These are phyloP conservation scores for Marmota flaviventris DNA, from an alignment of 2,113 vertebrate species.

Conservation along the genomic window DNA sequence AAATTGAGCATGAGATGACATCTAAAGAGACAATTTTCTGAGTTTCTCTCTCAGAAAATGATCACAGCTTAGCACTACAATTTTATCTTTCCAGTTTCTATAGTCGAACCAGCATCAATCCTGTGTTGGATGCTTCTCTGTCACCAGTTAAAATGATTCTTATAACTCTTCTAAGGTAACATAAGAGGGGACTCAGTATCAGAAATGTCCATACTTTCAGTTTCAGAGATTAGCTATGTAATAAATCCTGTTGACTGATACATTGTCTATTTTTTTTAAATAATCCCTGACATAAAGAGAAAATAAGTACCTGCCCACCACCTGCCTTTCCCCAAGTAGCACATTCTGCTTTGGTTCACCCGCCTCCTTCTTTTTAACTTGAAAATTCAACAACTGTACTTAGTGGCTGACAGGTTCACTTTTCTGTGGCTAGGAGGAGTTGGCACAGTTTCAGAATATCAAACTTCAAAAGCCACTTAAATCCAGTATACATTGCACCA, in stretches of 20 bases:
- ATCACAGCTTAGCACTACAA: slow-evolving; percentile 44
- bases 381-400: slow-evolving; percentile 58
- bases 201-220: slow-evolving; percentile 60
- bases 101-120: slow-evolving; percentile 52
- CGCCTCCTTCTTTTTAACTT: slow-evolving; percentile 33
- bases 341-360: background rate
- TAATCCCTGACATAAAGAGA: slow-evolving; percentile 69
- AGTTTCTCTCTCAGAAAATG: background rate
- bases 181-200: slow-evolving; percentile 44
- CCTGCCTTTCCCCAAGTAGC: background rate
- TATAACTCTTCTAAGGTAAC: slow-evolving; percentile 70
- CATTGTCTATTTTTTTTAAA: slow-evolving; percentile 34
- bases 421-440: background rate
- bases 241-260: slow-evolving; percentile 76
- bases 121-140: slow-evolving; percentile 53
- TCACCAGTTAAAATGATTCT: slow-evolving; percentile 72
- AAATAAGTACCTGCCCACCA: slow-evolving; percentile 23
- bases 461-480: slow-evolving; percentile 43
- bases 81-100: slow-evolving; percentile 72
- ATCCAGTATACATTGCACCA: background rate
- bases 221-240: slow-evolving; percentile 72
- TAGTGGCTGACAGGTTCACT: background rate
- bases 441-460: background rate
- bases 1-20: slow-evolving; percentile 2
- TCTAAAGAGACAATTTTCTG: slow-evolving; percentile 63